Evolutionary conservation across 2,113 vertebrate species (phyloP), one percentile per base, ranked within the genome.

Genomic region (Mungos mungo): DNA sequence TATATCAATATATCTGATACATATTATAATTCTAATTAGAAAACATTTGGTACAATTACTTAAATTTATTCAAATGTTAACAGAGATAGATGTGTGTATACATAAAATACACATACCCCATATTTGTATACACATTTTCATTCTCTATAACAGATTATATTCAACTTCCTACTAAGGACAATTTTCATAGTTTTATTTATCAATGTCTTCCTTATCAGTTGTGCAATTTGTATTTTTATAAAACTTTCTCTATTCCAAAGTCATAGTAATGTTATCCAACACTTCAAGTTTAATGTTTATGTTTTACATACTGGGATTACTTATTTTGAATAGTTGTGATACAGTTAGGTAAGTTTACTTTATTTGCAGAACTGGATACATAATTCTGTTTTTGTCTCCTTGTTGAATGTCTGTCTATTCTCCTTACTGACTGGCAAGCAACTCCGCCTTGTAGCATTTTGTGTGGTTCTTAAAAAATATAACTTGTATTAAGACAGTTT

Each of bases 101-200:
- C 2, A 57, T 0, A 3, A 29, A 6, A 13, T 45, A 68, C 2
- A 27, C 19, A 90, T 0, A 1, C 33, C 33, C n/a, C 18, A 25
- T 50, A 50, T 15, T 15, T 25, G 63, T 16, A 25, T 27, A 35
- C 31, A 69, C 35, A 72, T 57, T 18, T 71, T 69, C 65, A 54
- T 57, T 91, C 66, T 71, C 57, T n/a, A 45, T 45, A 29, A 57
- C 50, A 71, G 45, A 27, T 83, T 57, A 45, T 60, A 21, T 33
- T 71, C 13, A 19, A 60, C 71, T 57, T 45, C 35, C 5, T 45
- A 45, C 7, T 72, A 81, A 82, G 19, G n/a, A 41, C 21, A 90
- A 35, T 77, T 60, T 63, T 84, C 50, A 41, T 25, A 45, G 13
- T 82, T 91, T 71, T 45, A 41, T 23, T 27, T 71, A 63, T 63